Base-by-base conservation (phyloP, 2,113 vertebrate genomes). In the Rutilus rutilus region DNA sequence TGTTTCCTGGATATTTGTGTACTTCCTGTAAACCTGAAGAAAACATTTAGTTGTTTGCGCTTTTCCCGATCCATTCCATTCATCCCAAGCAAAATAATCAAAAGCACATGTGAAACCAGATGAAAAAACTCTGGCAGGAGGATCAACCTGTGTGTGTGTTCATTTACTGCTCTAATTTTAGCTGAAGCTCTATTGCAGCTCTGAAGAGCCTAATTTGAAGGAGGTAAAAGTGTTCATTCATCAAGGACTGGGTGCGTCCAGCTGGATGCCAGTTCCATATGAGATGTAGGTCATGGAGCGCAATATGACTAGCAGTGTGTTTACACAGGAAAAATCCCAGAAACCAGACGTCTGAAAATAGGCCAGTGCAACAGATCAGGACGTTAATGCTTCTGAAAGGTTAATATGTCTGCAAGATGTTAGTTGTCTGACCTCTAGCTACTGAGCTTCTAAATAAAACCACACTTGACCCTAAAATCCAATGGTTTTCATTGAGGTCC, bases 191-290 rank as follows among this genome's bases (percentile, higher is more conserved):
- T n/a, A 79, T 69, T 78, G 75, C 33, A 57, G 45, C 36, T 82
- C 85, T 78, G 19, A 11, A 52, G n/a, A 64, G n/a, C 50, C 27
- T 78, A 73, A 59, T 79, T 86, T 79, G 15, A 71, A 79, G 19
- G 7, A 88, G 81, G 73, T 82, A 86, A 87, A 84, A 62, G 78
- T 59, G 27, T 83, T 79, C 73, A 82, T 89, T 86, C 86, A 86
- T 85, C 52, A 64, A 39, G 19, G 75, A 33, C 52, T 21, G 74
- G 86, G 87, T 77, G 67, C 50, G 74, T 81, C 84, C 52, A 50
- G 19, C 60, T 87, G 21, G 52, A 60, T 84, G 64, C 27, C 39
- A 30, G 69, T 30, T 39, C 75, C 78, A 71, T 75, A 50, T 25
- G 78, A 83, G 80, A 82, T n/a, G 80, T 84, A 69, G 83, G 65